These are phyloP conservation scores for Cotesia chilonis DNA, from an alignment of 1,140 invertebrate genomes.

Conservation along the genomic window DNA sequence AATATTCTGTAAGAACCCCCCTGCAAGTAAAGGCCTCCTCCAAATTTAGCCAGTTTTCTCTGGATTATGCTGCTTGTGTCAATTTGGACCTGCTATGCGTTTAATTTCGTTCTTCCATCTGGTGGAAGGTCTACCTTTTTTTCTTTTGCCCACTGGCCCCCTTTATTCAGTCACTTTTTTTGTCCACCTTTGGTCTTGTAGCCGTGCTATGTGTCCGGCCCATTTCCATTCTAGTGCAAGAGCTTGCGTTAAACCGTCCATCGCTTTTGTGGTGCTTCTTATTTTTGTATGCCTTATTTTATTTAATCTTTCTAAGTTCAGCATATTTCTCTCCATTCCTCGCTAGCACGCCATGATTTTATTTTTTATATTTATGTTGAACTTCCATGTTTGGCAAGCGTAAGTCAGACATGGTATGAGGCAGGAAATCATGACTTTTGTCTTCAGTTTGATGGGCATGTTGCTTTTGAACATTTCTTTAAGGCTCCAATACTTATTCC, in stretches of 20 bases:
- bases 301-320: neutral
- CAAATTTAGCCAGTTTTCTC: neutral
- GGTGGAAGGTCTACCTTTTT: neutral
- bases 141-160: neutral
- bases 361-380: neutral
- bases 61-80: neutral
- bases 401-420: neutral
- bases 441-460: neutral
- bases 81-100: neutral
- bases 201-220: neutral
- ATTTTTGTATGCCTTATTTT: no score
- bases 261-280: no score
- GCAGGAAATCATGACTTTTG: neutral
- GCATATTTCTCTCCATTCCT: neutral
- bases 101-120: neutral
- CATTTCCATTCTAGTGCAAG: neutral
- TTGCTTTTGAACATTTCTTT: neutral
- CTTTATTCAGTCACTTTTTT: neutral
- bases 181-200: neutral
- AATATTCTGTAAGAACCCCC: neutral
- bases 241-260: neutral
- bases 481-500: neutral
- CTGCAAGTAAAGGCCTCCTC: neutral
- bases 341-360: neutral
- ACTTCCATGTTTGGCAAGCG: constrained; percentile 9